Evolutionary conservation across 2,888 invertebrate species (phyloP).

Genomic region (Galerucella pusilla): DNA sequence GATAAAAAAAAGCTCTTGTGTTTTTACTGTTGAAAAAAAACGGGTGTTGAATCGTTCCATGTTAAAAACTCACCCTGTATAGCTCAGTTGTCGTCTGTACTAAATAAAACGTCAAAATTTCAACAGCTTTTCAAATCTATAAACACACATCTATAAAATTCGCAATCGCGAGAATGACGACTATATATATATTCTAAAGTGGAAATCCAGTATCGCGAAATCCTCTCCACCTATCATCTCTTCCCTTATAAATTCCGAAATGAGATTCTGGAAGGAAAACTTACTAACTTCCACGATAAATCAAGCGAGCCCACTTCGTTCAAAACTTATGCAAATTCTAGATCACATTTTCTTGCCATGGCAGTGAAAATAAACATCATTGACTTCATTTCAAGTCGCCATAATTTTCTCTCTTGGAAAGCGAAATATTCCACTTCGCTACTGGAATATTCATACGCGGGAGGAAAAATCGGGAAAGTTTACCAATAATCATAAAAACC

Average conservation of each 20-base stretch:
- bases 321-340: constrained; percentile 43
- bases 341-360: constrained; percentile 40
- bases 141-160: neutral
- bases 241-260: constrained; percentile 36
- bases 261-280: constrained; percentile 31
- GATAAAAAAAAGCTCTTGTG: too few relatives aligned
- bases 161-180: constrained; percentile 11
- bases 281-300: constrained; percentile 41
- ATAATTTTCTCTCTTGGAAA: constrained; percentile 40
- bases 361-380: constrained; percentile 47
- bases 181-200: constrained; percentile 11
- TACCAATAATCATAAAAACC: constrained; percentile 50
- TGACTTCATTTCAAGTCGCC: constrained; percentile 44
- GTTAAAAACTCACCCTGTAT: too few relatives aligned
- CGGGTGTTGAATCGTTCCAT: too few relatives aligned
- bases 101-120: too few relatives aligned
- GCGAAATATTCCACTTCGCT: constrained; percentile 27
- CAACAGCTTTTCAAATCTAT: too few relatives aligned
- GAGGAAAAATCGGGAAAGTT: constrained; percentile 47
- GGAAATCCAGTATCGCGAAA: constrained; percentile 24
- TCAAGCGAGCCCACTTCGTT: constrained; percentile 34
- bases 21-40: too few relatives aligned
- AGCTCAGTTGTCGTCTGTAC: too few relatives aligned
- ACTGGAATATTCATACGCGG: constrained; percentile 44
- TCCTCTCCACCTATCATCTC: constrained; percentile 32